Percentiles rank a stretch among this genome's conserved stretches.
Evolutionary conservation across 2,797 vertebrate species (phyloP).

Genomic region (Cossypha heuglini): DNA sequence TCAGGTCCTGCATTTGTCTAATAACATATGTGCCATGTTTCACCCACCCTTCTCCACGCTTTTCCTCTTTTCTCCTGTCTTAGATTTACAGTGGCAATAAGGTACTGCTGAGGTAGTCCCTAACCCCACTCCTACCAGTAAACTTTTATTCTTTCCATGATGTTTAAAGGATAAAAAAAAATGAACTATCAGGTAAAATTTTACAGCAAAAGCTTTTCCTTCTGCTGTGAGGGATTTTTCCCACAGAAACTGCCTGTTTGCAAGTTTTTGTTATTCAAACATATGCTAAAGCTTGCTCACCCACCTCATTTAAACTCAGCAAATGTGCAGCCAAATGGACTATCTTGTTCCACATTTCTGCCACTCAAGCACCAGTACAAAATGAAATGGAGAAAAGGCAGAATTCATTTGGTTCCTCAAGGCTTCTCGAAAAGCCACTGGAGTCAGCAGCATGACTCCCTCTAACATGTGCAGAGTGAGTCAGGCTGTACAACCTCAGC

Average conservation of each 20-base stretch:
- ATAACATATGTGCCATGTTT: background rate
- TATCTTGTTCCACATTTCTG: slow-evolving; percentile 3
- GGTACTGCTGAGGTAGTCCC: background rate
- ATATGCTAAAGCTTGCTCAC: background rate
- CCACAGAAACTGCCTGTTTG: background rate
- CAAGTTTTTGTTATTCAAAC: background rate
- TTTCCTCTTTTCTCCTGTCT: background rate
- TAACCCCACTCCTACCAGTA: background rate
- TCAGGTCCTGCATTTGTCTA: background rate
- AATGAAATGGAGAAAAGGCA: slow-evolving; percentile 1
- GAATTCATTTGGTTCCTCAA: background rate
- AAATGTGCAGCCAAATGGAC: background rate
- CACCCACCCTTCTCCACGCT: background rate
- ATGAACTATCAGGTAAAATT: background rate
- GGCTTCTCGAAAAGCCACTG: background rate
- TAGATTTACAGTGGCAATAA: background rate
- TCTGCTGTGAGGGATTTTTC: background rate
- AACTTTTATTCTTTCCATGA: background rate
- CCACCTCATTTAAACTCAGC: slow-evolving; percentile 11
- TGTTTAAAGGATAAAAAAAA: background rate
- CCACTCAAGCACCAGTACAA: background rate
- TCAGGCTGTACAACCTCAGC: background rate
- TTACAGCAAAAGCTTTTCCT: slow-evolving; percentile 1
- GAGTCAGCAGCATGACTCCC: slow-evolving; percentile 14
- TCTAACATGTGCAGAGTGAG: background rate